Evolutionary conservation across 1,140 invertebrate genomes (phyloP).

Genomic region (Drosophila azteca): DNA sequence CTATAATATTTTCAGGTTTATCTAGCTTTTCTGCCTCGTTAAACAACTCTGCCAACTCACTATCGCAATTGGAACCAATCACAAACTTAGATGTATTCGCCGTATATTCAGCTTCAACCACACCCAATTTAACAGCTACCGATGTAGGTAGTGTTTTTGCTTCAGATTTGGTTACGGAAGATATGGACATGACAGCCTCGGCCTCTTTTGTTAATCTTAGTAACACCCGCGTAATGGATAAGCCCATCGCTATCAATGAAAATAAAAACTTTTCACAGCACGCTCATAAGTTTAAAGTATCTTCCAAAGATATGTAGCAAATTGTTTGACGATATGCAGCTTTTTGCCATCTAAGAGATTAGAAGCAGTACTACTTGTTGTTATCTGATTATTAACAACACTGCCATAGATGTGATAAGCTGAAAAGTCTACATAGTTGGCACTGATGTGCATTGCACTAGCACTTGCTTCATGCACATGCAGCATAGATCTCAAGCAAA

Average conservation of each 20-base stretch:
- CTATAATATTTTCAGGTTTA: constrained; percentile 24
- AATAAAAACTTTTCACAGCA: constrained; percentile 26
- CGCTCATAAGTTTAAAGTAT: constrained; percentile 33
- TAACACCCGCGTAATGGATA: constrained; percentile 27
- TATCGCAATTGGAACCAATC: constrained; percentile 43
- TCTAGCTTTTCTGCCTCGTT: constrained; percentile 14
- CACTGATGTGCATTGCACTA: constrained; percentile 19
- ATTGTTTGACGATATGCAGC: constrained; percentile 30
- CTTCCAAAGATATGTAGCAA: constrained; percentile 57
- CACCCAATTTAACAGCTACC: constrained; percentile 30
- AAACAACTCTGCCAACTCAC: constrained; percentile 34
- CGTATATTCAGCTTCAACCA: constrained; percentile 35
- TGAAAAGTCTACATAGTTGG: constrained; percentile 23
- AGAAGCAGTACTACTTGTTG: constrained; percentile 40
- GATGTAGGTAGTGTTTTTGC: constrained; percentile 3
- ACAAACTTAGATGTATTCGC: constrained; percentile 22
- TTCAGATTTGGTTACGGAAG: constrained; percentile 2
- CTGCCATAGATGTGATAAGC: constrained; percentile 67
- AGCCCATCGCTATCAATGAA: constrained; percentile 9
- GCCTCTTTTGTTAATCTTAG: constrained; percentile 19
- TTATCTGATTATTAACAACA: constrained; percentile 49
- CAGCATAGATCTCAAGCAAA: constrained; percentile 30
- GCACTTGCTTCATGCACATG: constrained; percentile 8
- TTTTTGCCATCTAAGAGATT: constrained; percentile 37
- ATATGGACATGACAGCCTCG: constrained; percentile 5